A percentile compares a stretch with the other conserved stretches of the same genome.
phyloP scores from a whole-genome alignment of 2,113 vertebrate genomes.

The Macquaria australasica region DNA sequence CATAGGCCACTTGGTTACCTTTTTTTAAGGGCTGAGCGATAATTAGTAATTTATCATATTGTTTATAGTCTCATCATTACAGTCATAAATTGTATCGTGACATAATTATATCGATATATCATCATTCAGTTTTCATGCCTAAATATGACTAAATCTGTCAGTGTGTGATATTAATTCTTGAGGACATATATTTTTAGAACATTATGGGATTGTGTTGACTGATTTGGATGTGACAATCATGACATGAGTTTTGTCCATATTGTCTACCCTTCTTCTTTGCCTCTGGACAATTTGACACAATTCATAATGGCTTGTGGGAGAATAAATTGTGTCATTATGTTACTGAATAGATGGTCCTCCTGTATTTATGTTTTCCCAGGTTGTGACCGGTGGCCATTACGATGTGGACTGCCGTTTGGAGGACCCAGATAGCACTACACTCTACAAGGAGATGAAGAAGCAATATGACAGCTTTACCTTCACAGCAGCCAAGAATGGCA shows the following conservation, averaged over 20 bases:
- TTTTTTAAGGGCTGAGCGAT: background rate
- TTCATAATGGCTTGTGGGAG: background rate
- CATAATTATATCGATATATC: background rate
- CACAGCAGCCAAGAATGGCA: slow-evolving; percentile 93
- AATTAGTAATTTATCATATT: background rate
- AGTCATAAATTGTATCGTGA: background rate
- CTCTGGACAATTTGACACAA: background rate
- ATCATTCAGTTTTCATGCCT: background rate
- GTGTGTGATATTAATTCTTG: too few relatives aligned
- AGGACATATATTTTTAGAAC: background rate
- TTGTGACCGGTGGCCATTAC: slow-evolving; percentile 98
- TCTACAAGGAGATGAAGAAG: slow-evolving; percentile 99
- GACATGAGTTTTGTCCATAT: background rate
- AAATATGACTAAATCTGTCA: background rate
- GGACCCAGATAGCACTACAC: slow-evolving; percentile 90
- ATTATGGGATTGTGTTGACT: background rate
- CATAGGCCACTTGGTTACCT: background rate
- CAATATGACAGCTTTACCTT: slow-evolving; percentile 99
- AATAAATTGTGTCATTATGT: background rate
- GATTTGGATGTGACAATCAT: background rate
- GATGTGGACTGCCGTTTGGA: slow-evolving; percentile 98
- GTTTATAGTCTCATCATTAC: background rate
- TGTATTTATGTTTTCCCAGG: slow-evolving; percentile 79
- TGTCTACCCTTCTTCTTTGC: background rate
- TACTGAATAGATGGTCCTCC: background rate